These are phyloP conservation scores for Perdita meconis DNA, from an alignment of 2,888 invertebrate genomes.

Conservation along the genomic window DNA sequence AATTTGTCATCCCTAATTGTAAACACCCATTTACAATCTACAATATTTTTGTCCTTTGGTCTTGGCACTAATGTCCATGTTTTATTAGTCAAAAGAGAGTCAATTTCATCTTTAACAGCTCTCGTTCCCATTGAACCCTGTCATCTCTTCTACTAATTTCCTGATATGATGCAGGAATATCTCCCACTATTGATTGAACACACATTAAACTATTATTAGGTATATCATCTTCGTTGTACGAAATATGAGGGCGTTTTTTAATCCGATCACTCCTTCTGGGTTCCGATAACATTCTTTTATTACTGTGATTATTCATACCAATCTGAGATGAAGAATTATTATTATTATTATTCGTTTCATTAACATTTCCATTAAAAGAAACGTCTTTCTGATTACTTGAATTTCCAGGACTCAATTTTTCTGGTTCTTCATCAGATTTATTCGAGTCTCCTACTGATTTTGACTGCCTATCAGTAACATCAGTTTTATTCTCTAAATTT, in stretches of 20 bases:
- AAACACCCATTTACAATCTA: conserved; percentile 24
- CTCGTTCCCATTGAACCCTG: neutral
- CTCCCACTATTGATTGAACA: neutral
- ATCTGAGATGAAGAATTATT: conserved; percentile 1
- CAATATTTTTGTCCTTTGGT: conserved; percentile 10
- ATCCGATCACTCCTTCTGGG: conserved; percentile 7
- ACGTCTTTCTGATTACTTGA: neutral
- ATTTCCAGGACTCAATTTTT: no score
- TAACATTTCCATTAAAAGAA: neutral
- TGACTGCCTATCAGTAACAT: neutral
- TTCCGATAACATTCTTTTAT: neutral
- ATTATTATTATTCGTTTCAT: neutral
- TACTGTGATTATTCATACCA: conserved; percentile 3
- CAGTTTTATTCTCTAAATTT: neutral
- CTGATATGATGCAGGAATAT: conserved; percentile 15
- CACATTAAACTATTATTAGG: neutral
- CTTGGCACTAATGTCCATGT: conserved; percentile 6
- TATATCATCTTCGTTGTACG: neutral
- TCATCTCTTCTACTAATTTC: conserved; percentile 10
- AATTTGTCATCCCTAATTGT: conserved; percentile 40
- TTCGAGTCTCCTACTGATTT: neutral
- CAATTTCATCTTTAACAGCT: conserved; percentile 10
- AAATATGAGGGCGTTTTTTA: neutral
- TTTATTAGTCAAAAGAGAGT: conserved; percentile 25
- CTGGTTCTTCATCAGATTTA: no score